Conservation (phyloP, 2,113 vertebrate genomes). For the Ceuthmochares aereus region DNA sequence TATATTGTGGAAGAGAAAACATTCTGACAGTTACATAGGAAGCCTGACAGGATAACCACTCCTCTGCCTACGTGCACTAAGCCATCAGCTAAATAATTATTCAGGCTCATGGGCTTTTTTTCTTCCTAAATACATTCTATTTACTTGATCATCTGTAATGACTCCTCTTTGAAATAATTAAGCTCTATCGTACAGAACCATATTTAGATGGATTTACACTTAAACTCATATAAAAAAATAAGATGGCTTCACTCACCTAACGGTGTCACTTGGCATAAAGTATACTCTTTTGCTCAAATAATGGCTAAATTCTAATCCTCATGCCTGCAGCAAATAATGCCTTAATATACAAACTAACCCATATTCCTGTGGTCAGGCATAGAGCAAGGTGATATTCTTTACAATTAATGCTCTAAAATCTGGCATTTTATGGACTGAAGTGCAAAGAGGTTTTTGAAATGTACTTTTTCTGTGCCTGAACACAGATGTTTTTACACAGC, state of each 20-base stretch:
- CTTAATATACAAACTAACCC: neutral
- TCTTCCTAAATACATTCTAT: conserved; percentile 3
- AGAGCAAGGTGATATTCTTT: neutral
- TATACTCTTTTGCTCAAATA: neutral
- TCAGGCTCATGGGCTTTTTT: neutral
- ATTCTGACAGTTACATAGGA: conserved; percentile 3
- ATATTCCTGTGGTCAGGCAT: neutral
- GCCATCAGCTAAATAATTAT: neutral
- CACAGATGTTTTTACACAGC: neutral
- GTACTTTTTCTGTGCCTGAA: neutral
- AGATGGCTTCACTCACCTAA: conserved; percentile 5
- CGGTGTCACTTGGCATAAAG: neutral
- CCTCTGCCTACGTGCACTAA: conserved; percentile 1
- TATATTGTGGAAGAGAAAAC: neutral
- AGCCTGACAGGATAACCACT: conserved; percentile 51
- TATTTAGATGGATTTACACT: conserved; percentile 8
- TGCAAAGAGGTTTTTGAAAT: neutral
- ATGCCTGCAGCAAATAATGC: conserved; percentile 13
- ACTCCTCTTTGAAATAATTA: conserved; percentile 15
- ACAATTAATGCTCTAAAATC: conserved; percentile 29
- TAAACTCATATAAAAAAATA: neutral
- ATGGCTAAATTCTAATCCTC: neutral
- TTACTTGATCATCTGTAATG: conserved; percentile 3
- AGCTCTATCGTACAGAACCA: neutral
- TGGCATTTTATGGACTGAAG: neutral